Percentiles rank a stretch among this genome's conserved stretches.
Evolutionary conservation across 2,888 invertebrate species (phyloP).

Genomic region (Julus scandinavius): DNA sequence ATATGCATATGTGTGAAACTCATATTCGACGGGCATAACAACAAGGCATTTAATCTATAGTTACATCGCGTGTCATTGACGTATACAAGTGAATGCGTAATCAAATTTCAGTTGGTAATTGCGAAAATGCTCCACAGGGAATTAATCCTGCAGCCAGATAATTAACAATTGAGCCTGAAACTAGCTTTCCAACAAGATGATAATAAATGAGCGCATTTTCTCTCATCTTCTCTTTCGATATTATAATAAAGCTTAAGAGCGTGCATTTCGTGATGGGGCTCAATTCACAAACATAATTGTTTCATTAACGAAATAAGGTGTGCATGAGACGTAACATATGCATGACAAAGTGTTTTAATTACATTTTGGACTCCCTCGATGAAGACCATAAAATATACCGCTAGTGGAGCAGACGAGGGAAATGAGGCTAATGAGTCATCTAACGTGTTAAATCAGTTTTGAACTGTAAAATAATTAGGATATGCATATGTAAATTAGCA

Average conservation of each 20-base stretch:
- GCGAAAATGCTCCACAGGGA: constrained; percentile 29
- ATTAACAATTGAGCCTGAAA: constrained; percentile 15
- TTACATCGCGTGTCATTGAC: constrained; percentile 17
- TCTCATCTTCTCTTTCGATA: background rate
- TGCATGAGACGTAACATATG: constrained; percentile 54
- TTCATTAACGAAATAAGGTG: constrained; percentile 52
- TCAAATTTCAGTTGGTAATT: constrained; percentile 34
- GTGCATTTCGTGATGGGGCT: background rate
- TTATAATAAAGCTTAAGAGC: background rate
- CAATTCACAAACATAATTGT: constrained; percentile 47
- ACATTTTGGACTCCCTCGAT: constrained; percentile 48
- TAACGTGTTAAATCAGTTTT: constrained; percentile 13
- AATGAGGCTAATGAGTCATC: constrained; percentile 18
- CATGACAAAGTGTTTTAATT: constrained; percentile 53
- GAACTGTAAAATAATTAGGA: constrained; percentile 23
- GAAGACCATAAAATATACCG: background rate
- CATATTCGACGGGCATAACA: background rate
- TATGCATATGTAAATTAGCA: constrained; percentile 17
- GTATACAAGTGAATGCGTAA: background rate
- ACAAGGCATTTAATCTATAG: background rate
- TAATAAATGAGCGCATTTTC: constrained; percentile 29
- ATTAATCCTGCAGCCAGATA: constrained; percentile 27
- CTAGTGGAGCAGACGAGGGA: background rate
- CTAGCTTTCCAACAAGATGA: background rate
- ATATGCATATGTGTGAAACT: background rate